Base-by-base conservation (phyloP, 2,888 invertebrate genomes). In the Psylliodes chrysocephalus region DNA sequence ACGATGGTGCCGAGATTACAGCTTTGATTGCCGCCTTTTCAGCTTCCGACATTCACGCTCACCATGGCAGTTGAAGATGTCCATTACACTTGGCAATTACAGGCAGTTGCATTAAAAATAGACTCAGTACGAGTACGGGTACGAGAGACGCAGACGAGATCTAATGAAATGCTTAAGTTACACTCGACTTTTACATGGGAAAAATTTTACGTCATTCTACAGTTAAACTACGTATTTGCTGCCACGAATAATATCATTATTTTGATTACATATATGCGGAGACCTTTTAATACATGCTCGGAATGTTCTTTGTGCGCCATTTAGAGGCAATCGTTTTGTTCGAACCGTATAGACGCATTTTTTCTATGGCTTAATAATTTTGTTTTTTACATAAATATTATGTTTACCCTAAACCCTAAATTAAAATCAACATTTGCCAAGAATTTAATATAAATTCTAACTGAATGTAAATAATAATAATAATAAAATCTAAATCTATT, bases 31-130 rank as follows among this genome's bases (percentile, higher is more conserved):
- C 75, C 72, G 73, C 74, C 75, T 76, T 75, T 77, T 73, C 74
- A 72, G 77, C 77, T 79, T 78, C 79, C 77, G 78, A 78, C 79
- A 78, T 78, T 75, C 75, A 74, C 74, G 73, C 73, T 71, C 72
- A 72, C 71, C 75, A 73, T 74, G 73, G 72, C 72, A 72, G 74
- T 77, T 75, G 71, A 76, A 76, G 73, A 77, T 76, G 75, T 77
- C 76, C 74, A 77, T 78, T 77, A 75, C 74, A 70, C 69, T 70
- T 74, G 66, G 73, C 75, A 76, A 77, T 77, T 77, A 75, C 70
- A 70, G 70, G 62, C 69, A 67, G 74, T 73, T 73, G 70, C 71
- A 71, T 71, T 73, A 74, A 74, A 75, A 74, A 75, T 75, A 76
- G 70, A 73, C 71, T 70, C 46, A 22, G 22, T 47, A 71, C 67